Conservation (phyloP, 2,113 vertebrate genomes). For the Anguilla rostrata region DNA sequence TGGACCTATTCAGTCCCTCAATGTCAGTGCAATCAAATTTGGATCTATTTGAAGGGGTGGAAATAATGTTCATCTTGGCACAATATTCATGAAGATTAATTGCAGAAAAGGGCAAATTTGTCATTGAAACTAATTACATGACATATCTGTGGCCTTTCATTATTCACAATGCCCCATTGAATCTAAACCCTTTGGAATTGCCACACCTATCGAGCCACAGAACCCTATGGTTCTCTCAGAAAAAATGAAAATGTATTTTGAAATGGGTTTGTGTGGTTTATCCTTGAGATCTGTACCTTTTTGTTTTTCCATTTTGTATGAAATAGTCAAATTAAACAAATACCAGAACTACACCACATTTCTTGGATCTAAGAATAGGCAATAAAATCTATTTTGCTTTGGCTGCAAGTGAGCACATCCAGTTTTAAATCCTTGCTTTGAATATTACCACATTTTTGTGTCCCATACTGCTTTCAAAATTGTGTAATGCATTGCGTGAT, state of each 20-base stretch:
- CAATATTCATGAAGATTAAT: neutral
- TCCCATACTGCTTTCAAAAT: no score
- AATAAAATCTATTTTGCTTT: neutral
- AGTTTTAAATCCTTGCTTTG: no score
- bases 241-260: neutral
- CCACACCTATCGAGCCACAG: neutral
- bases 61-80: neutral
- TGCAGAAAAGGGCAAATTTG: neutral
- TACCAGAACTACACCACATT: neutral
- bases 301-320: neutral
- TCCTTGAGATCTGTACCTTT: neutral
- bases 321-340: neutral
- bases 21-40: neutral
- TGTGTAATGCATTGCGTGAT: no score
- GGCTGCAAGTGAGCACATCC: no score
- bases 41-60: neutral
- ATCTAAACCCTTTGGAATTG: neutral
- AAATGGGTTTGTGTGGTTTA: neutral
- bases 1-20: neutral
- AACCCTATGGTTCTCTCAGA: neutral
- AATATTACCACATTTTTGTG: no score
- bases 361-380: neutral
- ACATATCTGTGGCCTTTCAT: neutral
- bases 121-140: conserved; percentile 6
- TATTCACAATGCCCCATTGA: neutral